Base-by-base conservation (phyloP, 2,888 invertebrate genomes). In the Drosophila parthenogenetica region DNA sequence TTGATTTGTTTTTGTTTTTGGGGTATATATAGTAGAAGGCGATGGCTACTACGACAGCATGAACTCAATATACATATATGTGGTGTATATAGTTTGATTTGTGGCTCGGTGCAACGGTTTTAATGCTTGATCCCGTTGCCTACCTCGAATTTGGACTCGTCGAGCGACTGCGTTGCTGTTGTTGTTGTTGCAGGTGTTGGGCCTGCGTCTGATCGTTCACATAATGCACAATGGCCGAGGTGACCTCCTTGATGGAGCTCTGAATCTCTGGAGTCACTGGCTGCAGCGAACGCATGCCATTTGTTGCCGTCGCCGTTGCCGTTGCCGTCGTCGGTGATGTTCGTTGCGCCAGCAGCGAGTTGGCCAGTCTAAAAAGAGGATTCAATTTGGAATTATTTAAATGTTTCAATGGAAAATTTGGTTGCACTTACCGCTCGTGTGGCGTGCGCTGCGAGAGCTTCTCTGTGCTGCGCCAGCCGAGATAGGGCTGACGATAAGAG, bases 181-280 rank as follows among this genome's bases (percentile, higher is more conserved):
- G 73, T 55, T 87, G 79, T 14, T 61, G 62, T 13, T 75, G 63
- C 50, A 70, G 62, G 48, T 75, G 73, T 94, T 95, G 58, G 93
- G 93, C 65, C 69, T 71, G 69, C 94, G 95, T 90, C 94, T 95
- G 84, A 95, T 95, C 95, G 73, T 95, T 95, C 70, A 97, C 97
- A 94, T 97, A 97, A 92, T 97, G 97, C 60, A 97, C 97, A 86
- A 98, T 97, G 50, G 97, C 97, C 81, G 97, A 97, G 74, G 97
- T 97, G 78, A 97, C 97, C 93, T 97, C 97, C 92, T 97, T 97
- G 91, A 97, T 97, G 64, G 97, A 97, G 73, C 96, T 95, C 91
- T 96, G 96, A 71, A 97, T 96, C 91, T 95, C 95, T 68, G 93
- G 93, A 75, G 93, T 93, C 35, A 91, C 92, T 4, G 90, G 87